Base-by-base conservation (phyloP, 2,797 vertebrate species). In the Karalla daura region DNA sequence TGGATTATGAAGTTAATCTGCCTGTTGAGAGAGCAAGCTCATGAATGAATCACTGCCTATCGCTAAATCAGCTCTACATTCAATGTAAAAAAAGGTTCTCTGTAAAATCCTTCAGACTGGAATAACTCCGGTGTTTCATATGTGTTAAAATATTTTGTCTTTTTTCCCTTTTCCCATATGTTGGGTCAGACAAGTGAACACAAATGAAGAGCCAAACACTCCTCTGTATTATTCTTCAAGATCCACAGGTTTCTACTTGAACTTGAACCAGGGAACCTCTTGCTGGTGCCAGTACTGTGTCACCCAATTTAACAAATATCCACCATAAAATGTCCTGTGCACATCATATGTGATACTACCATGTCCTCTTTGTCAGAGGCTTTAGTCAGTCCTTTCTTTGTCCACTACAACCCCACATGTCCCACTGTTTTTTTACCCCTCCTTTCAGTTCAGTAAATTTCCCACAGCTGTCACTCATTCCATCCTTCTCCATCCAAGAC, bases 391-490 rank as follows among this genome's bases (percentile, higher is more conserved):
- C 55, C 11, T 32, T 7, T 24, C 27, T 20, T 40, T 25, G 53
- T 62, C 13, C 3, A 3, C 15, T 32, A 3, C 11, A 4, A 27
- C 7, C 7, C 55, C 4, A 7, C 30, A 20, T 2, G 7, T n/a
- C n/a, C n/a, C 43, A 14, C 39, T 12, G 2, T 24, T 18, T 17
- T 7, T 35, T 7, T 1, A 5, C 41, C 63, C 51, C 14, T 40
- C 49, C 51, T 25, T 37, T 59, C 60, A 15, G 33, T 36, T 54
- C 39, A 47, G 25, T 23, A 33, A 18, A 14, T 50, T 44, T 36
- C 47, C 43, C 55, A 20, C n/a, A 52, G 33, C 73, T 76, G 74
- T 79, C 78, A 56, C 55, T 80, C 78, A 54, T 33, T 25, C 17
- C n/a, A 10, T 45, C 14, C 1, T 9, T 32, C n/a, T 18, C 58